phyloP scores from a whole-genome alignment of 2,797 vertebrate species.

The Squalus acanthias region DNA sequence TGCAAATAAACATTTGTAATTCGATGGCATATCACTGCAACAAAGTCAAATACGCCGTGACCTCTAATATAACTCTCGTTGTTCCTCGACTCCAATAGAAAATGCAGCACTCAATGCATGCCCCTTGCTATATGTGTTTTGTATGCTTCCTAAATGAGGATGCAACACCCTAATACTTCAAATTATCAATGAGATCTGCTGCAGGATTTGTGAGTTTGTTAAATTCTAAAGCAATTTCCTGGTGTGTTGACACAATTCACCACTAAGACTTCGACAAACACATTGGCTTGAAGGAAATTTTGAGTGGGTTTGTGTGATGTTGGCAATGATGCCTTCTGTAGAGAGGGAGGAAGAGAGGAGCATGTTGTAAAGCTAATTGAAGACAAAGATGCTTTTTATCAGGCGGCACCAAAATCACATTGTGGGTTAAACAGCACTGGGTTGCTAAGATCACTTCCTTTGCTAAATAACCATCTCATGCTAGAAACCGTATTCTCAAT shows the following conservation, averaged over 20 bases:
- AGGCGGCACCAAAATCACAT: neutral
- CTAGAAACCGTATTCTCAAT: neutral
- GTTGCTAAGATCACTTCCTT: neutral
- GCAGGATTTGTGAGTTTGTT: neutral
- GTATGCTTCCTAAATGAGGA: neutral
- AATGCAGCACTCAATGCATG: neutral
- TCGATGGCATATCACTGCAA: neutral
- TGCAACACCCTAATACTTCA: neutral
- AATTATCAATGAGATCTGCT: neutral
- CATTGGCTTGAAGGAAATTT: neutral
- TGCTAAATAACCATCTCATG: neutral
- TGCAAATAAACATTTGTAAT: neutral
- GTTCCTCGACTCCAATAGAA: neutral
- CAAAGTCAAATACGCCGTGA: neutral
- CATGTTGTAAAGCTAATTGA: neutral
- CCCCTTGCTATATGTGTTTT: neutral
- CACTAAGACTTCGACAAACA: neutral
- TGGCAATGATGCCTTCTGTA: neutral
- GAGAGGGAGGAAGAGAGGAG: neutral
- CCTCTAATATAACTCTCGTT: neutral
- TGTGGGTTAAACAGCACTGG: neutral
- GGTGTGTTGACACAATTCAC: neutral
- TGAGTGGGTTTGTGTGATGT: neutral
- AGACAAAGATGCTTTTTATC: neutral
- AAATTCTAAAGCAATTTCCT: neutral